Evolutionary conservation across 2,888 invertebrate species (phyloP).

Genomic region (Papilio protenor): DNA sequence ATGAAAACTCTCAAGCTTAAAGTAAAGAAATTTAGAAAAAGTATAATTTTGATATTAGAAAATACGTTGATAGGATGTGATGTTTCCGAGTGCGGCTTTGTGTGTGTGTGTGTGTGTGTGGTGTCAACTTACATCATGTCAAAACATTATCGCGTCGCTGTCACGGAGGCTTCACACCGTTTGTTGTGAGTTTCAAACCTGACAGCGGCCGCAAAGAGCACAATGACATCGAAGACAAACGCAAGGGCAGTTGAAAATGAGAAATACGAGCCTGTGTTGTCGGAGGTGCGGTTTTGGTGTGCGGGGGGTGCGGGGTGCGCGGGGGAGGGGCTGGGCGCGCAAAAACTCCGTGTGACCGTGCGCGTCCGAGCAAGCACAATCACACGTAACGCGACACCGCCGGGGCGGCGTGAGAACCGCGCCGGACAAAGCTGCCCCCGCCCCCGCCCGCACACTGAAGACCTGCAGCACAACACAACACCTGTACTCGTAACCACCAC

Average conservation of each 20-base stretch:
- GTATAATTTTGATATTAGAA: background rate
- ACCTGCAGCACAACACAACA: background rate
- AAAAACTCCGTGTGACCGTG: constrained; percentile 40
- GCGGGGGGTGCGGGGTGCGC: background rate
- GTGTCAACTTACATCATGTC: background rate
- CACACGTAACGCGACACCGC: constrained; percentile 46
- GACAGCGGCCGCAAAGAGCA: background rate
- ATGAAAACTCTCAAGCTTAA: background rate
- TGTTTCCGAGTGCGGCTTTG: background rate
- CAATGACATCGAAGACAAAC: constrained; percentile 5
- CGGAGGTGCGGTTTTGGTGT: constrained; percentile 1
- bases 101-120: background rate
- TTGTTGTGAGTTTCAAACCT: background rate
- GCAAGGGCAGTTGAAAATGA: constrained; percentile 9
- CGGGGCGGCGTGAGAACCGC: constrained; percentile 44
- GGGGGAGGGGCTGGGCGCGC: background rate
- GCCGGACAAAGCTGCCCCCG: constrained; percentile 21
- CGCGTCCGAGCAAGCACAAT: constrained; percentile 45
- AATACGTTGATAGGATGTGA: background rate
- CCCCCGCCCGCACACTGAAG: background rate
- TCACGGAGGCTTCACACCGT: background rate
- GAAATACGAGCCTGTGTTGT: constrained; percentile 25
- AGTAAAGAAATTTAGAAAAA: background rate
- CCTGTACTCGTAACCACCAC: background rate
- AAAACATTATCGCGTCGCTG: background rate